Evolutionary conservation across 1,140 invertebrate genomes (phyloP), one percentile per base, ranked within the genome.

Genomic region (Diuraphis noxia): DNA sequence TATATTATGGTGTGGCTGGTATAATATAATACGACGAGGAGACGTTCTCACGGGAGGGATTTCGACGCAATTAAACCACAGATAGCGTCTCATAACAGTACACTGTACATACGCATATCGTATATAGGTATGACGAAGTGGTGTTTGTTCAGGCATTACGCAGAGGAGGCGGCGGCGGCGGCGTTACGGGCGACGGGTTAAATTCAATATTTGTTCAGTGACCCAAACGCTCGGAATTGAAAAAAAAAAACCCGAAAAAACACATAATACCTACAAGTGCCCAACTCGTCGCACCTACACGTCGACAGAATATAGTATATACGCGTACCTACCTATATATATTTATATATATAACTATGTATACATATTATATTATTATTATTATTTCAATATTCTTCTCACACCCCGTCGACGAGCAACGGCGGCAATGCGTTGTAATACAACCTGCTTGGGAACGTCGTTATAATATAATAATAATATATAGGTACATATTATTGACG

Each of bases 201-300:
- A 89, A 77, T 72, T 77, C 88, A 77, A 89, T 89, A 89, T 89
- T 89, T 89, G 56, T 89, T 89, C 88, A 34, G 88, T 43, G 88
- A 56, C 23, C 85, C 49, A 43, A 40, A 88, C 23, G 40, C 40
- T 41, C 10, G 82, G 30, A n/a, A 19, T 7, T 21, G 25, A 5
- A n/a, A 72, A 72, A 72, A n/a, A 63, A 72, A n/a, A 17, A 17
- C 56, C 56, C 30, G 0, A 6, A 72, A n/a, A 63, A n/a, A 72
- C 30, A 72, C 56, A 17, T 72, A n/a, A 72, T 72, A 56, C 30
- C 30, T 56, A 72, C 56, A 13, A n/a, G 56, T n/a, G 56, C 56
- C 13, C 56, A 17, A n/a, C n/a, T 72, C 56, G 13, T 72, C 56
- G 13, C 56, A n/a, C 56, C 56, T 13, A 30, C 5, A 13, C 56